Conservation (phyloP, 2,113 vertebrate genomes). For the Galeopterus variegatus region DNA sequence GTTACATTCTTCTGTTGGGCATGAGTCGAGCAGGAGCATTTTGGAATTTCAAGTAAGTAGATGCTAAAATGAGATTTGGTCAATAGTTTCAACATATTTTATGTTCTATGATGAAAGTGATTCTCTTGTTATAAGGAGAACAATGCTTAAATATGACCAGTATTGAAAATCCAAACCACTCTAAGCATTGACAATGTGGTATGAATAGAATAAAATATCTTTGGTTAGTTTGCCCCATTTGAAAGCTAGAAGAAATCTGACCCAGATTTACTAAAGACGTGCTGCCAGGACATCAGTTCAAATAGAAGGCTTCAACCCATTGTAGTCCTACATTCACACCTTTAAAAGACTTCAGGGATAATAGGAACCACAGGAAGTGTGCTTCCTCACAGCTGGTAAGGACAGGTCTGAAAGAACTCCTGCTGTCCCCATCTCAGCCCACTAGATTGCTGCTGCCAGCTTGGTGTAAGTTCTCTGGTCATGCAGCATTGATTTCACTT, state of each 20-base stretch:
- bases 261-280: conserved; percentile 72
- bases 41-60: conserved; percentile 31
- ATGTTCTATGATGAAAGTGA: not conserved
- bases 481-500: conserved; percentile 71
- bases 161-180: not conserved
- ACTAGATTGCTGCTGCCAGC: conserved; percentile 70
- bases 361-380: conserved; percentile 54
- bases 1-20: not conserved
- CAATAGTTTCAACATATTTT: not conserved
- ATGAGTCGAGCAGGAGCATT: not conserved
- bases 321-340: conserved; percentile 64
- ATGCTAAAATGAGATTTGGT: not conserved
- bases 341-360: conserved; percentile 71
- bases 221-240: conserved; percentile 48
- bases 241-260: conserved; percentile 68
- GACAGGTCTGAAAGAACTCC: conserved; percentile 64
- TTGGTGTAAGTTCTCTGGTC: conserved; percentile 55
- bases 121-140: not conserved
- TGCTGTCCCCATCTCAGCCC: conserved; percentile 60
- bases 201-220: conserved; percentile 7
- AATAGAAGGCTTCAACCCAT: conserved; percentile 68
- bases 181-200: not conserved
- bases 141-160: not conserved
- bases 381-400: conserved; percentile 57
- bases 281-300: conserved; percentile 56